Evolutionary conservation across 2,888 invertebrate species (phyloP).

Genomic region (Cheilosia grossa): DNA sequence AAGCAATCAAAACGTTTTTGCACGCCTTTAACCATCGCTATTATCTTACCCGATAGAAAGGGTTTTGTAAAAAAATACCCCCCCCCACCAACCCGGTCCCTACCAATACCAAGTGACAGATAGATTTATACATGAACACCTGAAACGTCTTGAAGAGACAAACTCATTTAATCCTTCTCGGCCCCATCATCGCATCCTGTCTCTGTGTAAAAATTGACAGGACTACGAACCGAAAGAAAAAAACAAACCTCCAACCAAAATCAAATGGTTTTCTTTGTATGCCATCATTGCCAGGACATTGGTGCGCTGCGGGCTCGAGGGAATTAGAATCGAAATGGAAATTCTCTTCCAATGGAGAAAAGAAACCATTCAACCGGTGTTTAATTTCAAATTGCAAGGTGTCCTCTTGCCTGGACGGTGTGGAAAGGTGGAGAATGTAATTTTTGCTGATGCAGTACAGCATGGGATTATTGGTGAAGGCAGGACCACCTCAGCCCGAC

Average conservation of each 20-base stretch:
- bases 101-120: too few relatives aligned
- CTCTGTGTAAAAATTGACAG: not conserved
- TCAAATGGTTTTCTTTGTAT: conserved; percentile 36
- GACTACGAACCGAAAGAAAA: conserved; percentile 22
- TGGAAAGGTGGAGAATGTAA: not conserved
- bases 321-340: conserved; percentile 51
- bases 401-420: conserved; percentile 13
- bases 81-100: too few relatives aligned
- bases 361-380: conserved; percentile 53
- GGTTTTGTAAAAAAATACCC: not conserved
- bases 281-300: not conserved
- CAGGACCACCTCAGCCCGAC: conserved; percentile 11
- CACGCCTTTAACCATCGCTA: conserved; percentile 48
- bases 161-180: conserved; percentile 61
- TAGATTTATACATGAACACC: too few relatives aligned
- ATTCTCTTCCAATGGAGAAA: conserved; percentile 39
- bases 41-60: conserved; percentile 22
- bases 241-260: conserved; percentile 30
- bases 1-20: conserved; percentile 51
- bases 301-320: not conserved
- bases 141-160: conserved; percentile 17
- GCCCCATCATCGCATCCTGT: not conserved
- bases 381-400: conserved; percentile 65
- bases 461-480: conserved; percentile 30
- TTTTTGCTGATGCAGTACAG: conserved; percentile 63